Evolutionary conservation across 2,888 invertebrate genomes (phyloP), one percentile per base, ranked within the genome.

Genomic region (Cylloceria caligata): DNA sequence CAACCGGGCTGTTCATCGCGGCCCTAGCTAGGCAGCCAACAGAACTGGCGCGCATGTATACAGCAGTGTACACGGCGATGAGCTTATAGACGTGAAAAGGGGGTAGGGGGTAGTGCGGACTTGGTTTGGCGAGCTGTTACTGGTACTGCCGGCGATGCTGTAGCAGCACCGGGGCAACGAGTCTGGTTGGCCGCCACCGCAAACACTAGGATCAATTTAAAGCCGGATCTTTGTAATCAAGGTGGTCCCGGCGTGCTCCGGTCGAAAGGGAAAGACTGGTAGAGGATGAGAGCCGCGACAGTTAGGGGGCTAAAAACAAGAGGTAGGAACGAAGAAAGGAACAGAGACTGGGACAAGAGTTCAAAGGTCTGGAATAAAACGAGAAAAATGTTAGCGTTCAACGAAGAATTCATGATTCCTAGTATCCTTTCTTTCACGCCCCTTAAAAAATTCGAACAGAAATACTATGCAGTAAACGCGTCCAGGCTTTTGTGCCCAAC

Each of bases 171-270:
- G 72, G 42, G 60, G 64, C 60, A 42, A 68, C 67, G 62, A 77
- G 68, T 75, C 81, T 55, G 83, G 81, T 74, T 71, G 72, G 79
- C 83, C 47, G 72, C 81, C 83, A 88, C 87, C 84, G 89, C 87
- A 90, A 90, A 90, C 89, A 90, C 86, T 82, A 84, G 87, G 88
- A 89, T 89, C 90, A 89, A 90, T 92, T 92, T 91, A 88, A 91
- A 90, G 91, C 90, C 90, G 87, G 90, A 91, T 91, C 91, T 91
- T 90, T 89, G 91, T 91, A 91, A 92, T 92, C 92, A 92, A 90
- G 89, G 89, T 79, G 87, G 87, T 87, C 85, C 86, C 75, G 71
- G 84, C 87, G 87, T 87, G 84, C 84, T 85, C 71, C 67, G 82
- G 64, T 47, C 68, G 76, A 82, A 81, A 76, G 57, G 30, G 47